A percentile compares a stretch with the other conserved stretches of the same genome.
These are phyloP conservation scores for Dromiciops gliroides DNA, from an alignment of 2,113 vertebrate genomes.

Conservation along the genomic window DNA sequence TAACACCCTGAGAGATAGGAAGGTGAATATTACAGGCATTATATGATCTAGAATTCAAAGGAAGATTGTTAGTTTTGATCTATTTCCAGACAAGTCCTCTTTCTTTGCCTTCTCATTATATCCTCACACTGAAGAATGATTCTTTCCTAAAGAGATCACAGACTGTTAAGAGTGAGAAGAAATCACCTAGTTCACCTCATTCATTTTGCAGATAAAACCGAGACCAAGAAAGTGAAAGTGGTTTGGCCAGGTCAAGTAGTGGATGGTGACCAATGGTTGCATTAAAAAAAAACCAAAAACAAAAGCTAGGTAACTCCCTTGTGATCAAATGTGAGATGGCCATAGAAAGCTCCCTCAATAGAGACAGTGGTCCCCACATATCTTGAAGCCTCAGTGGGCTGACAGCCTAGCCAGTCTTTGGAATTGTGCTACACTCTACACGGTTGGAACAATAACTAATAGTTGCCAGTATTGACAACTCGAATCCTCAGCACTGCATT, in stretches of 20 bases:
- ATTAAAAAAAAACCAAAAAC: neutral
- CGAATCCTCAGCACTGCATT: neutral
- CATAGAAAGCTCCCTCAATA: neutral
- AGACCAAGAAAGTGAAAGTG: neutral
- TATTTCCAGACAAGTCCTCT: neutral
- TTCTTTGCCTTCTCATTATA: neutral
- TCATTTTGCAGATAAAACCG: neutral
- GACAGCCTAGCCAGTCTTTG: neutral
- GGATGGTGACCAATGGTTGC: neutral
- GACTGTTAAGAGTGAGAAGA: neutral
- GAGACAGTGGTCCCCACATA: neutral
- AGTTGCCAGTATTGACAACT: neutral
- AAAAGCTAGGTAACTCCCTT: neutral
- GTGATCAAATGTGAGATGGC: neutral
- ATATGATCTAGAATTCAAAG: neutral
- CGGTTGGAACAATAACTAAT: neutral
- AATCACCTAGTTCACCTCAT: neutral
- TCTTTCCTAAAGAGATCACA: neutral
- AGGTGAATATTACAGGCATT: neutral
- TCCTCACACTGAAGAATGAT: neutral
- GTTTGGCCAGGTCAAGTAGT: neutral
- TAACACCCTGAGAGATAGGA: neutral
- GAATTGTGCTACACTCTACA: neutral
- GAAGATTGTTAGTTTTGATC: neutral
- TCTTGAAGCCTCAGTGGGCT: neutral